These are phyloP conservation scores for Galerucella nymphaeae DNA, from an alignment of 2,888 invertebrate genomes.

Conservation along the genomic window DNA sequence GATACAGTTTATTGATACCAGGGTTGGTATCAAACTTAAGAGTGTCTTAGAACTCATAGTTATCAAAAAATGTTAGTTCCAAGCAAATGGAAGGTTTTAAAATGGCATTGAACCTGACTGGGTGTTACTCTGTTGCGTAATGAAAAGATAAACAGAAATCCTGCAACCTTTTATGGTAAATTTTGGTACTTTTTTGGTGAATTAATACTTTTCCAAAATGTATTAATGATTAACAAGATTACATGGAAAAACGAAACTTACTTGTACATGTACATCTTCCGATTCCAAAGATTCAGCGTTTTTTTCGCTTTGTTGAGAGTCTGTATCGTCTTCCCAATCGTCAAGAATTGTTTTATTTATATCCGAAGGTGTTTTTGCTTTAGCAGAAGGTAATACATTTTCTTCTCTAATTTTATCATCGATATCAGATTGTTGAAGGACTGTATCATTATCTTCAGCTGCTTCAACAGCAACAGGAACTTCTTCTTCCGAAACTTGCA, in stretches of 20 bases:
- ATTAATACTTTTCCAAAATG: no score
- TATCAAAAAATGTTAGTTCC: no score
- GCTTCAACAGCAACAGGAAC: slow-evolving; percentile 7
- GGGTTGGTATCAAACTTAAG: no score
- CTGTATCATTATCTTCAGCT: background rate
- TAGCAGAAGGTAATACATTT: slow-evolving; percentile 51
- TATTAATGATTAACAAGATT: background rate
- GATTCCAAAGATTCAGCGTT: slow-evolving; percentile 40
- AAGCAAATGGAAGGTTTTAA: no score
- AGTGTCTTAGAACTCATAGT: no score
- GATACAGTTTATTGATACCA: no score
- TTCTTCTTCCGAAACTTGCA: slow-evolving; percentile 13
- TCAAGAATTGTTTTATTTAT: slow-evolving; percentile 58
- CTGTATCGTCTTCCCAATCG: slow-evolving; percentile 65
- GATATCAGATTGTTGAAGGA: background rate
- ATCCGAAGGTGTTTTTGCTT: slow-evolving; percentile 42
- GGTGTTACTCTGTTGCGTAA: no score
- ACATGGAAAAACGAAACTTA: background rate
- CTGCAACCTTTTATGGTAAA: no score
- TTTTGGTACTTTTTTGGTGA: no score
- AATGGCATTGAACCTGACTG: no score
- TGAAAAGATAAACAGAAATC: no score
- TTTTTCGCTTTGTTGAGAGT: slow-evolving; percentile 63
- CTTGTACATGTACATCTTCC: slow-evolving; percentile 3
- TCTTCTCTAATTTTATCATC: slow-evolving; percentile 46